Evolutionary conservation across 2,113 vertebrate genomes (phyloP).

Genomic region (Pionites leucogaster): DNA sequence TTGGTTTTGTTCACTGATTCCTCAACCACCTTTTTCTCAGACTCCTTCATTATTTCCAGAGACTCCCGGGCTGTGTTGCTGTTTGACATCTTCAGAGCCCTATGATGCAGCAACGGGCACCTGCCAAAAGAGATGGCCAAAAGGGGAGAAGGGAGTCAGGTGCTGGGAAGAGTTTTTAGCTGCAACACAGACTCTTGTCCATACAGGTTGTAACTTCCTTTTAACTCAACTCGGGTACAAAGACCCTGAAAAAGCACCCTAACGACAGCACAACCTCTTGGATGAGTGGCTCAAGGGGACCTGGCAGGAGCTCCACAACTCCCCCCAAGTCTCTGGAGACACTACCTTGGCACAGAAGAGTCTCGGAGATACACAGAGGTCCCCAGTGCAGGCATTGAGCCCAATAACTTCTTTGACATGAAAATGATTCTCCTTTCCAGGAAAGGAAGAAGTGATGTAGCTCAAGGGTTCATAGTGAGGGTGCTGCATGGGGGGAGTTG

Average conservation of each 20-base stretch:
- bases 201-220: fast-evolving
- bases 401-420: neutral
- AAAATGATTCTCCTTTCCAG: too few species aligned
- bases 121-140: slow-evolving; percentile 22
- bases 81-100: slow-evolving; percentile 81
- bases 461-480: neutral
- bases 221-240: neutral
- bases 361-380: neutral
- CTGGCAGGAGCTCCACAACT: neutral
- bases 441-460: neutral
- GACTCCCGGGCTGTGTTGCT: slow-evolving; percentile 80
- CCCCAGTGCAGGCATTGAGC: neutral
- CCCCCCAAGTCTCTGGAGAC: neutral
- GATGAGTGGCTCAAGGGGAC: fast-evolving
- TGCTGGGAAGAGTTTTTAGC: neutral
- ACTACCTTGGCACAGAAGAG: neutral
- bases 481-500: neutral
- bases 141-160: neutral
- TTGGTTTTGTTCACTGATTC: slow-evolving; percentile 83
- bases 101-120: slow-evolving; percentile 32
- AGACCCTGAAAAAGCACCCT: neutral
- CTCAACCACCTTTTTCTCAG: slow-evolving; percentile 82
- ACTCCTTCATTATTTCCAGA: slow-evolving; percentile 86
- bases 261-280: neutral
- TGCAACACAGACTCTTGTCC: neutral